phyloP scores from a whole-genome alignment of 2,113 vertebrate genomes.

The Anhinga rufa region DNA sequence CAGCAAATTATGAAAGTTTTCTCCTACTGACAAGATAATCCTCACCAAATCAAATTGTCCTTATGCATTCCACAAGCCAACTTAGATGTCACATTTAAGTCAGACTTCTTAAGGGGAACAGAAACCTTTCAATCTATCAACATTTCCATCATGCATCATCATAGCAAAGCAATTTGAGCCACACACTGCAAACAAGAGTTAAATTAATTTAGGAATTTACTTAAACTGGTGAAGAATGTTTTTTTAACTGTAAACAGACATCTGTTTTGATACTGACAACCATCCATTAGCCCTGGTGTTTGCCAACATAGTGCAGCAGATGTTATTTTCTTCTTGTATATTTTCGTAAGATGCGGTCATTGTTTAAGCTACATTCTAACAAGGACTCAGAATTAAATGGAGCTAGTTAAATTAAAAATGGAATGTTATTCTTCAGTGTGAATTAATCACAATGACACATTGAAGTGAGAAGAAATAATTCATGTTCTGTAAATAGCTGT shows the following conservation, averaged over 20 bases:
- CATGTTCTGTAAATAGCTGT: not conserved
- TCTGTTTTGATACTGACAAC: slow-evolving; percentile 17
- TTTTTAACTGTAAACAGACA: slow-evolving; percentile 32
- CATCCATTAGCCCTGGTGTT: slow-evolving; percentile 16
- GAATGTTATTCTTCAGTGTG: not conserved
- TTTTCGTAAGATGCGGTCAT: slow-evolving; percentile 41
- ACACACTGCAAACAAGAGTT: not conserved
- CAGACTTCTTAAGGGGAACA: not conserved
- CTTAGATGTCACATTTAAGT: not conserved
- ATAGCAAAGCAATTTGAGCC: not conserved
- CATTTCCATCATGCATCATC: not conserved
- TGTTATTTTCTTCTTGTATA: slow-evolving; percentile 50
- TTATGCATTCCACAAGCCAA: not conserved
- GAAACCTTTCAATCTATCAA: not conserved
- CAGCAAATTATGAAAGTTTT: not conserved
- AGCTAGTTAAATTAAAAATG: slow-evolving; percentile 51
- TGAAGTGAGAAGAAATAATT: slow-evolving; percentile 31
- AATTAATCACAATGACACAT: slow-evolving; percentile 17
- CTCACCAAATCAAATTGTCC: not conserved
- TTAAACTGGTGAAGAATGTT: not conserved
- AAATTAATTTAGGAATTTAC: slow-evolving; percentile 13
- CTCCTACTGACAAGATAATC: not conserved
- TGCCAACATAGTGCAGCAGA: slow-evolving; percentile 27
- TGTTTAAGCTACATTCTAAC: slow-evolving; percentile 46
- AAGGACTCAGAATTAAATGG: slow-evolving; percentile 28